phyloP scores from a whole-genome alignment of 2,888 invertebrate genomes.

The Drosophila nr. fundita region DNA sequence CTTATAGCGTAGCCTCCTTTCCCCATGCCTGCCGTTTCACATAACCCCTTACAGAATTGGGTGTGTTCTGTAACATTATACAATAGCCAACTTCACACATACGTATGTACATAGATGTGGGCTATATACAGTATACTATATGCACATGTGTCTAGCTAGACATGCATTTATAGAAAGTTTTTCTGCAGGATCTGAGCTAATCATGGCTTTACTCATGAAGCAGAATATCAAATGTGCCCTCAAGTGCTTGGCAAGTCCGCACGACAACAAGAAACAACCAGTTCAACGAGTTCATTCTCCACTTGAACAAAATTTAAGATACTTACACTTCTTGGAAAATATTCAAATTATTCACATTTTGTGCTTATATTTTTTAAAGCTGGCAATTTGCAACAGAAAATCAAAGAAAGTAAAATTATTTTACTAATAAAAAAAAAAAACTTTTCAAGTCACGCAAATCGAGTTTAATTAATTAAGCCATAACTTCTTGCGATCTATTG shows the following conservation, averaged over 20 bases:
- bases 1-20: constrained; percentile 28
- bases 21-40: neutral
- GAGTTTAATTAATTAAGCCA: neutral
- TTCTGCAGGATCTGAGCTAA: constrained; percentile 52
- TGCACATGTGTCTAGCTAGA: neutral
- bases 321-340: neutral
- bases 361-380: neutral
- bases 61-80: constrained; percentile 44
- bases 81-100: constrained; percentile 8
- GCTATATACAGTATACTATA: neutral
- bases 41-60: constrained; percentile 18
- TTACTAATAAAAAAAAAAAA: neutral
- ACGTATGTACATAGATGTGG: constrained; percentile 3
- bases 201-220: constrained; percentile 59
- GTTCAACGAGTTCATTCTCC: constrained; percentile 29
- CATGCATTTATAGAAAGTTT: constrained; percentile 4
- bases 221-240: constrained; percentile 35
- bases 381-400: neutral
- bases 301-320: constrained; percentile 13
- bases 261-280: constrained; percentile 22
- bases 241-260: constrained; percentile 24
- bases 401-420: neutral
- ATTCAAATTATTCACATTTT: neutral
- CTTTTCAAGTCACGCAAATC: neutral
- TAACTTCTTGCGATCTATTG: neutral